Percentiles rank a stretch among this genome's conserved stretches.
Evolutionary conservation across 2,113 vertebrate species (phyloP).

Genomic region (Ameiurus melas): DNA sequence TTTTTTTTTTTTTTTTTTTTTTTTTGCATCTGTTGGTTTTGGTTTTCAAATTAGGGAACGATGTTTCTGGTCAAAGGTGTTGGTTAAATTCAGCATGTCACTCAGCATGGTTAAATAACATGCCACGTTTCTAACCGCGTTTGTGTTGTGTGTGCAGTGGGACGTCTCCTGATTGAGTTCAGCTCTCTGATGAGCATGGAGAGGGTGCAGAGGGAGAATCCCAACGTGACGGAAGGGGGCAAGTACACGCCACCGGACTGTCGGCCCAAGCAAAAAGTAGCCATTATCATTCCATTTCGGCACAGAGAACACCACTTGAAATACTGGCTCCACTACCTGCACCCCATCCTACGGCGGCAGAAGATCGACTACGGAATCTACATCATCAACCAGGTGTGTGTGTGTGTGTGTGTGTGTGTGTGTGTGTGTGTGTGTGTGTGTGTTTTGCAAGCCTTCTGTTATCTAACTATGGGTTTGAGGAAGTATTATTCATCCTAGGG

Average conservation of each 20-base stretch:
- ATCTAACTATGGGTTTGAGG: background rate
- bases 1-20: background rate
- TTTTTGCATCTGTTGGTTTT: background rate
- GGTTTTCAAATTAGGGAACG: background rate
- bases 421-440: constrained; percentile 63
- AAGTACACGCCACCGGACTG: constrained; percentile 89
- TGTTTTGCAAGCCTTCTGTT: background rate
- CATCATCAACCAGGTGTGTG: constrained; percentile 92
- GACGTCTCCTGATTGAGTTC: constrained; percentile 95
- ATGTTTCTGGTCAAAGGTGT: background rate
- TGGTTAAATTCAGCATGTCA: no score
- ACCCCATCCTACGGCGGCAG: constrained; percentile 94
- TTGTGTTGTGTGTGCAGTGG: constrained; percentile 75
- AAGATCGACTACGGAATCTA: constrained; percentile 95
- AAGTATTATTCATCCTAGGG: background rate
- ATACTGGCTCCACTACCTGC: constrained; percentile 98
- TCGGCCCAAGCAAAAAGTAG: constrained; percentile 88
- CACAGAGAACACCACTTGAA: constrained; percentile 96
- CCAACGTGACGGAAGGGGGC: constrained; percentile 90
- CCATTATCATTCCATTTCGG: constrained; percentile 96
- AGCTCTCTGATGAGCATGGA: constrained; percentile 97
- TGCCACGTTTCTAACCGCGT: constrained; percentile 43
- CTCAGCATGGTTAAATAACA: constrained; percentile 35
- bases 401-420: background rate
- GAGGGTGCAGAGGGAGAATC: constrained; percentile 94